phyloP scores from a whole-genome alignment of 2,113 vertebrate genomes.

The Mobula hypostoma region DNA sequence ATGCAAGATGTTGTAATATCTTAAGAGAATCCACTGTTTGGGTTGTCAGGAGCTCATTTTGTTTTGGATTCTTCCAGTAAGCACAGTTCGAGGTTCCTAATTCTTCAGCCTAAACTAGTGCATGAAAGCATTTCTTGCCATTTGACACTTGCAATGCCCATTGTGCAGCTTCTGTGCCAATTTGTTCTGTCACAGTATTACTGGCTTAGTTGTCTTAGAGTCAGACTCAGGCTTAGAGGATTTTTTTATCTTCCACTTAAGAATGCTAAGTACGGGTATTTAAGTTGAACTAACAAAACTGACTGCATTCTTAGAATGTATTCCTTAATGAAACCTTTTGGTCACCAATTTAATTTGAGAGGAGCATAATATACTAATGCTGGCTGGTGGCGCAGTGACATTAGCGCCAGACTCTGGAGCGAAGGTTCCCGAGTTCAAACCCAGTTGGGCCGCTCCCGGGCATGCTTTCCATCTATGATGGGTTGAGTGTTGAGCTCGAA shows the following conservation, averaged over 20 bases:
- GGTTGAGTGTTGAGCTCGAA: no score
- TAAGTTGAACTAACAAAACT: neutral
- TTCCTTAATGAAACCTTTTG: neutral
- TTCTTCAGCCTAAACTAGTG: neutral
- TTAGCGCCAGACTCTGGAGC: no score
- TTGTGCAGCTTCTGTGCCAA: neutral
- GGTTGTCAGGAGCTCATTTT: neutral
- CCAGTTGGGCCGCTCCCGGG: no score
- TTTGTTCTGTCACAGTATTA: neutral
- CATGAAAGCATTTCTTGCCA: neutral
- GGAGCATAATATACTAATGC: neutral
- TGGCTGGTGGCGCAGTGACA: no score
- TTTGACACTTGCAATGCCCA: neutral
- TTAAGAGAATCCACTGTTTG: neutral
- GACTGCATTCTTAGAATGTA: neutral
- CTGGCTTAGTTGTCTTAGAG: neutral
- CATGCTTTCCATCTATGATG: no score
- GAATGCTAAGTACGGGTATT: neutral
- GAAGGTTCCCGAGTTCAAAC: no score
- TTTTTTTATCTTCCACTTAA: neutral
- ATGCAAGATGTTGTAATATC: neutral
- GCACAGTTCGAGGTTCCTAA: neutral
- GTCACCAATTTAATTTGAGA: neutral
- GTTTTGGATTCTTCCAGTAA: neutral
- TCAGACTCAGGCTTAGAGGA: neutral